Evolutionary conservation across 2,113 vertebrate species (phyloP).

Genomic region (Poeciliopsis turrubarensis): DNA sequence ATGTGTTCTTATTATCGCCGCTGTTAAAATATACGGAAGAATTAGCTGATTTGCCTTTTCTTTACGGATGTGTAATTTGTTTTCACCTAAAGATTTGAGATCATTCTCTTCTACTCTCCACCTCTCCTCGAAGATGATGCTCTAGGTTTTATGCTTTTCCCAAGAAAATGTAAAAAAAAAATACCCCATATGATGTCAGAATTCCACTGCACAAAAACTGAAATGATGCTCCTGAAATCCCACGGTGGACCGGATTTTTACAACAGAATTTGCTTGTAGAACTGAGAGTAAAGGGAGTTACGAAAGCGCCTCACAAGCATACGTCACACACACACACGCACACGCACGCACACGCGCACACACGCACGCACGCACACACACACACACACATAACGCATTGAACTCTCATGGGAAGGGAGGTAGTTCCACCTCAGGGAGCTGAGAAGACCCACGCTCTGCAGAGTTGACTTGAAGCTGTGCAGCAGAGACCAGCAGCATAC

Average conservation of each 20-base stretch:
- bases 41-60: not conserved
- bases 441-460: constrained; percentile 52
- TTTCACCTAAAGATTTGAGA: no score
- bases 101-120: no score
- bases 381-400: constrained; percentile 30
- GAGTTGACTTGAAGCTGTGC: constrained; percentile 19
- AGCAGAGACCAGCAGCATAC: constrained; percentile 36
- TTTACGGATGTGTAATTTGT: no score
- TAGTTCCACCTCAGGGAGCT: constrained; percentile 67
- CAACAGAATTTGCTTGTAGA: constrained; percentile 1
- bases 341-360: constrained; percentile 12
- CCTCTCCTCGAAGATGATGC: not conserved
- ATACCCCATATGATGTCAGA: not conserved
- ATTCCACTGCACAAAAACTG: not conserved
- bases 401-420: constrained; percentile 40
- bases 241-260: constrained; percentile 23
- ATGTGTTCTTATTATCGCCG: not conserved
- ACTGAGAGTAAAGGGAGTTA: constrained; percentile 23
- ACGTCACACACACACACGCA: constrained; percentile 3
- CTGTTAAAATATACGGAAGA: not conserved
- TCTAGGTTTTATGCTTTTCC: not conserved
- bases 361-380: not conserved
- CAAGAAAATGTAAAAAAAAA: not conserved
- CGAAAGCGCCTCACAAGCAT: constrained; percentile 20
- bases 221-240: constrained; percentile 32